phyloP scores from a whole-genome alignment of 30 jellyfish, hydroid and myxozoan species.

The Hydractinia echinata region DNA sequence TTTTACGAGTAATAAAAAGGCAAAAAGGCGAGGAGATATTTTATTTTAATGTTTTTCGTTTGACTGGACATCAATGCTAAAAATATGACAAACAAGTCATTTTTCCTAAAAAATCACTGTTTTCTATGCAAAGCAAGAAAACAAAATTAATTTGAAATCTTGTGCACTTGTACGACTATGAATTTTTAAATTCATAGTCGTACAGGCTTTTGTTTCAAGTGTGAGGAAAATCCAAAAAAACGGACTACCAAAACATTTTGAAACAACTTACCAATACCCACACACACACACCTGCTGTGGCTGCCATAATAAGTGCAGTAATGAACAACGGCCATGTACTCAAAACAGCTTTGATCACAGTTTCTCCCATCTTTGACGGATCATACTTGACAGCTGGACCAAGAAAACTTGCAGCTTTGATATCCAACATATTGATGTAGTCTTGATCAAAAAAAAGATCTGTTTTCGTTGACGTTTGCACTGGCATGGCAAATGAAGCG shows the following conservation, averaged over 20 bases:
- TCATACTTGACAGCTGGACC: constrained; percentile 17
- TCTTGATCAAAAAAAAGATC: constrained; percentile 2
- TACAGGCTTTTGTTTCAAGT: too few relatives aligned
- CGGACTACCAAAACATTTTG: neutral
- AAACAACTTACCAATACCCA: constrained; percentile 12
- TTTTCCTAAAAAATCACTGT: too few relatives aligned
- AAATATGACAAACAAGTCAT: too few relatives aligned
- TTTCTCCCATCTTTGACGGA: constrained; percentile 3
- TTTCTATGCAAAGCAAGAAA: too few relatives aligned
- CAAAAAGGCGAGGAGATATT: too few relatives aligned
- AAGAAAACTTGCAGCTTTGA: neutral
- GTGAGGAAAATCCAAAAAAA: too few relatives aligned
- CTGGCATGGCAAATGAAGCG: constrained; percentile 58
- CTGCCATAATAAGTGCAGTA: constrained; percentile 10
- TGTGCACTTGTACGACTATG: too few relatives aligned
- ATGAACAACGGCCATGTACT: constrained; percentile 15
- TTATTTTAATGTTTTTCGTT: too few relatives aligned
- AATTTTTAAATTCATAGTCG: too few relatives aligned
- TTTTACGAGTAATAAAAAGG: too few relatives aligned
- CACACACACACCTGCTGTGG: constrained; percentile 10
- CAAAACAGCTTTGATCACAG: neutral
- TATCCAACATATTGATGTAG: constrained; percentile 13
- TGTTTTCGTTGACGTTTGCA: constrained; percentile 61
- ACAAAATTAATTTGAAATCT: too few relatives aligned
- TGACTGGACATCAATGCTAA: too few relatives aligned